Evolutionary conservation across 1,140 invertebrate genomes (phyloP), one percentile per base, ranked within the genome.

Genomic region (Dendrolimus punctatus): DNA sequence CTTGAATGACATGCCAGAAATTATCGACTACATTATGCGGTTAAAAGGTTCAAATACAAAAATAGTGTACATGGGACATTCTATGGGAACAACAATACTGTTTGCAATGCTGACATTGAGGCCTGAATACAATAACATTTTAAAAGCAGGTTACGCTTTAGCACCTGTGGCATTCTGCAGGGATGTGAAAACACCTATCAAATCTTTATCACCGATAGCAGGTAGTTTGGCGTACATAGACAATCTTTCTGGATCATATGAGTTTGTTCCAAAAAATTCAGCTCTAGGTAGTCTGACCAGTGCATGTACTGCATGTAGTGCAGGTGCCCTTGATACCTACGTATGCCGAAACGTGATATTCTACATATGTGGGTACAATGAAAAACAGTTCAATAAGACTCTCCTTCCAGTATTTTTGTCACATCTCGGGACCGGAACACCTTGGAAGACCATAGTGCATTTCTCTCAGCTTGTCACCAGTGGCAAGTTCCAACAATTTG

Each of bases 391-490:
- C 57, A 92, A 95, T 66, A 74, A 91, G 79, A 89, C 89, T 40
- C 67, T 91, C 5, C 64, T 93, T 5, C 90, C 92, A 5, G 88
- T 93, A 0, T 93, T 95, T 64, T 68, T 93, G 42, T 86, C 90
- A 0, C 93, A 96, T 70, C 88, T 91, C 9, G 95, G 95, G 5
- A 92, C 93, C 3, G 94, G 94, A 2, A 91, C 94, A 2, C 95
- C 94, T 0, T 90, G 90, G 40, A 91, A 91, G 71, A 94, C 94
- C 62, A 76, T 95, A 0, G 78, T 93, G 3, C 92, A 93, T 61
- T 93, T 90, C 63, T 89, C 89, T 0, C 92, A 94, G 73, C 88
- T 88, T 57, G 80, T 90, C 3, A 87, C 88, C 10, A 73, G 73
- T 46, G 76, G 81, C 41, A 83, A 64, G 64, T 83, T 87, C 56